phyloP scores from a whole-genome alignment of 2,888 invertebrate species.

The Coremacera marginata region DNA sequence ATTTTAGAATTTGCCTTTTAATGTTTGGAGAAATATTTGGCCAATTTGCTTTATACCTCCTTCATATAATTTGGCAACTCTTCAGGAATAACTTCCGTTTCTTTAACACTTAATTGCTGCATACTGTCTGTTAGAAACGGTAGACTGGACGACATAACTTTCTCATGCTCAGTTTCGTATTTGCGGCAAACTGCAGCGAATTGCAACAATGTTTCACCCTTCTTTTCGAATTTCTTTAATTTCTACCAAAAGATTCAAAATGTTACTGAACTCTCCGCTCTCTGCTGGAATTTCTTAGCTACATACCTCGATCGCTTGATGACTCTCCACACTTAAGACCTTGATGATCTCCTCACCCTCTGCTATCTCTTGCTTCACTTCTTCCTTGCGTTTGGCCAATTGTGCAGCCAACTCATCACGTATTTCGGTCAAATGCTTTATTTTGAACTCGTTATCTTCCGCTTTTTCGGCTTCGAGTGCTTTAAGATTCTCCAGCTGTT shows the following conservation, averaged over 20 bases:
- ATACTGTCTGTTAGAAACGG: conserved; percentile 51
- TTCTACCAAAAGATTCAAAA: conserved; percentile 59
- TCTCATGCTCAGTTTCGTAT: conserved; percentile 76
- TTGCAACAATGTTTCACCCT: conserved; percentile 74
- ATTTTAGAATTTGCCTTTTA: too few species aligned
- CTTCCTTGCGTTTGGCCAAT: conserved; percentile 71
- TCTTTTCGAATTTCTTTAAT: conserved; percentile 72
- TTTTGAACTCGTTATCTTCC: conserved; percentile 69
- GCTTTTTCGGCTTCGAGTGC: conserved; percentile 71
- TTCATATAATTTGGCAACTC: conserved; percentile 45
- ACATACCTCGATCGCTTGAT: conserved; percentile 65
- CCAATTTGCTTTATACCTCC: conserved; percentile 51
- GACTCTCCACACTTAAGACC: conserved; percentile 74
- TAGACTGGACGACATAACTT: conserved; percentile 67
- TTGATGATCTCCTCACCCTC: conserved; percentile 73
- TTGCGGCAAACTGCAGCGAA: conserved; percentile 76
- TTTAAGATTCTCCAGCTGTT: conserved; percentile 66
- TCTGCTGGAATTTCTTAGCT: background rate
- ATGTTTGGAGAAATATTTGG: too few species aligned
- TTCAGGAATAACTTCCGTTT: conserved; percentile 58
- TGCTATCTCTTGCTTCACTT: conserved; percentile 71
- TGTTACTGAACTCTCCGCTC: background rate
- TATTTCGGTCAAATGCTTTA: conserved; percentile 70
- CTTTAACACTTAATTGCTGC: conserved; percentile 52
- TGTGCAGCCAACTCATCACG: conserved; percentile 71